A percentile compares a stretch with the other conserved stretches of the same genome.
phyloP scores from a whole-genome alignment of 2,113 vertebrate species.

The Menura novaehollandiae region DNA sequence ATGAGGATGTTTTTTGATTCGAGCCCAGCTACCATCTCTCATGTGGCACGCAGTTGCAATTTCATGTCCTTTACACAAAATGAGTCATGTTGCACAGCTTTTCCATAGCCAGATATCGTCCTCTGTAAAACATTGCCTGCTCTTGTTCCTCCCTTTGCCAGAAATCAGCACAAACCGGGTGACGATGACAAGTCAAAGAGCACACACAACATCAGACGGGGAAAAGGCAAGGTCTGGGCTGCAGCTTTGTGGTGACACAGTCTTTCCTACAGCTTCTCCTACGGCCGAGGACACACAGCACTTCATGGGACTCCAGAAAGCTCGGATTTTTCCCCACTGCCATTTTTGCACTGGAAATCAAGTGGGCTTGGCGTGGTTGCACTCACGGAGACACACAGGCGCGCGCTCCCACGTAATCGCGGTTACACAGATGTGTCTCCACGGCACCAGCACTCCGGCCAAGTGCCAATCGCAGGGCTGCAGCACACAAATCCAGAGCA shows the following conservation, averaged over 20 bases:
- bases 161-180: not conserved
- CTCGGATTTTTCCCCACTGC: not conserved
- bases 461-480: not conserved
- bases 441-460: not conserved
- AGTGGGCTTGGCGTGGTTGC: not conserved
- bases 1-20: not conserved
- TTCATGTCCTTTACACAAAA: slow-evolving; percentile 22
- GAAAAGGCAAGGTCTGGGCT: not conserved
- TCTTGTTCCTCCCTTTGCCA: not conserved
- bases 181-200: not conserved
- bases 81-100: slow-evolving; percentile 24
- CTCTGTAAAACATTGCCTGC: not conserved
- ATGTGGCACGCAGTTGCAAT: slow-evolving; percentile 1
- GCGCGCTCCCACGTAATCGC: fast-evolving
- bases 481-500: not conserved
- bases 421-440: not conserved
- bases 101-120: slow-evolving; percentile 5
- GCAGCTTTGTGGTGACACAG: slow-evolving; percentile 4
- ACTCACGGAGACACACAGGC: not conserved
- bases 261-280: not conserved
- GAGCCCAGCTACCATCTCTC: not conserved
- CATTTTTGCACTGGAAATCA: not conserved
- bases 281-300: fast-evolving
- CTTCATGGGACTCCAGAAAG: not conserved
- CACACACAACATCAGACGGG: not conserved